These are phyloP conservation scores for Mormyrops boulengeri DNA, from an alignment of 2,797 vertebrate species.

Conservation along the genomic window DNA sequence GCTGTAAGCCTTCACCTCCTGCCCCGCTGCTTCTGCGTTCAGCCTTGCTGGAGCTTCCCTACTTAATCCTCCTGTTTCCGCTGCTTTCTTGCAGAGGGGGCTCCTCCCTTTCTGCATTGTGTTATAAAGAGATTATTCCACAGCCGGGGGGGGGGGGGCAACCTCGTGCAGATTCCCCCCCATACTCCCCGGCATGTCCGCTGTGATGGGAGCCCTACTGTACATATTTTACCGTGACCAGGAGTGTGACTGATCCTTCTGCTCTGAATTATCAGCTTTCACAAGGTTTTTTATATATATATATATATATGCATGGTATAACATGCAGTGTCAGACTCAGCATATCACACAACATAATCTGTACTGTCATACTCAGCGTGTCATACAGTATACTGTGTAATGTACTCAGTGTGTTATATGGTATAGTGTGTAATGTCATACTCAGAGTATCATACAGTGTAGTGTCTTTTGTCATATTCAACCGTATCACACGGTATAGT, in stretches of 20 bases:
- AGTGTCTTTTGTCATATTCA: neutral
- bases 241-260: neutral
- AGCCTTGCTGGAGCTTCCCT: neutral
- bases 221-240: neutral
- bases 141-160: neutral
- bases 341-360: neutral
- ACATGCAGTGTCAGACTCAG: neutral
- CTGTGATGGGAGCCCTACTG: neutral
- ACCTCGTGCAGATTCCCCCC: neutral
- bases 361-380: neutral
- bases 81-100: neutral
- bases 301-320: neutral
- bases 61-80: neutral
- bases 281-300: neutral
- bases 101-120: neutral
- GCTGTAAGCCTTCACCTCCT: neutral
- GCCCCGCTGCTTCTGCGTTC: neutral
- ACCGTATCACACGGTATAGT: neutral
- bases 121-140: constrained; percentile 12
- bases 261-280: neutral
- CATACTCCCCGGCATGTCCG: no score
- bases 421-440: neutral
- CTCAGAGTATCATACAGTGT: neutral
- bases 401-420: neutral
- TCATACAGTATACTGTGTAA: neutral